These are phyloP conservation scores for Drosophila maculinotata DNA, from an alignment of 2,888 invertebrate genomes.

Conservation along the genomic window DNA sequence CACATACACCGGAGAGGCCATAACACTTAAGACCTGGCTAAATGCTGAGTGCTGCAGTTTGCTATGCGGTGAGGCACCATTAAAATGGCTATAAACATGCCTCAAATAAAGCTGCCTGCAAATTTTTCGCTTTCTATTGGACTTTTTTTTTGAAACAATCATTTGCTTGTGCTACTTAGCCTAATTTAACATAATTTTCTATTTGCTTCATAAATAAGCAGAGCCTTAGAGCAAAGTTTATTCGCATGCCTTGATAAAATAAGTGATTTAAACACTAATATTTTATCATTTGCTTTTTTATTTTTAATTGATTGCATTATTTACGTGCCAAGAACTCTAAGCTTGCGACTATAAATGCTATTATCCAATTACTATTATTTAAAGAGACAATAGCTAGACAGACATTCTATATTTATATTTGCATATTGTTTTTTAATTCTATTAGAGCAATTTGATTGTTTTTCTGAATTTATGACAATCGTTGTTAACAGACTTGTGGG, in stretches of 20 bases:
- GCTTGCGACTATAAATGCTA: not conserved
- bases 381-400: not conserved
- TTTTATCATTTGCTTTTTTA: too few species aligned
- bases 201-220: not conserved
- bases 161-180: not conserved
- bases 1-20: constrained; percentile 15
- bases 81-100: constrained; percentile 27
- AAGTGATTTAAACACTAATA: too few species aligned
- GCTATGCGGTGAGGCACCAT: constrained; percentile 12
- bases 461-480: constrained; percentile 19
- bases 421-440: not conserved
- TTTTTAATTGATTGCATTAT: too few species aligned
- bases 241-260: not conserved
- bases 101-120: constrained; percentile 4
- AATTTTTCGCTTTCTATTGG: not conserved
- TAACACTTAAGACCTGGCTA: constrained; percentile 42
- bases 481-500: constrained; percentile 8
- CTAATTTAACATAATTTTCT: not conserved
- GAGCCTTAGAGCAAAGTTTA: not conserved
- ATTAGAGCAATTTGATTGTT: constrained; percentile 5
- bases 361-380: not conserved
- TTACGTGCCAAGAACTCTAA: too few species aligned
- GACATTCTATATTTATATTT: not conserved
- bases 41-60: constrained; percentile 19
- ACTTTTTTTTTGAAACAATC: constrained; percentile 4